A percentile compares a stretch with the other conserved stretches of the same genome.
phyloP scores from a whole-genome alignment of 2,797 vertebrate genomes.

The Acanthornis magna region DNA sequence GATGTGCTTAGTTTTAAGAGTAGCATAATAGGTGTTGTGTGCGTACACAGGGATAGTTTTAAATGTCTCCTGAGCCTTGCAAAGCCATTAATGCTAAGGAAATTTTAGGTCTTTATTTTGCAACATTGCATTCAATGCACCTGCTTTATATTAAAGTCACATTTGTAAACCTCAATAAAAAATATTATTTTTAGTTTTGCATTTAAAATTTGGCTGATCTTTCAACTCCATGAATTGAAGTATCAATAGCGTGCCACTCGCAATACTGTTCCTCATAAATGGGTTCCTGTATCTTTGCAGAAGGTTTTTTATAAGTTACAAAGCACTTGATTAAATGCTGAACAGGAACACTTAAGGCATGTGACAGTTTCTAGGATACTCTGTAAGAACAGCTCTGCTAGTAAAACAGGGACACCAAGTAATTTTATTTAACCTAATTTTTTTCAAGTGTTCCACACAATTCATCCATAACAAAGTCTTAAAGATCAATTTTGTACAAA shows the following conservation, averaged over 20 bases:
- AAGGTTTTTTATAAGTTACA: conserved; percentile 21
- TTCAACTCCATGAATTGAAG: not conserved
- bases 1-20: not conserved
- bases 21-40: not conserved
- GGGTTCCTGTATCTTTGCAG: conserved; percentile 20
- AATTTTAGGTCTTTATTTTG: not conserved
- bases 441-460: conserved; percentile 14
- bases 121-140: not conserved
- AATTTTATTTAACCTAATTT: conserved; percentile 65
- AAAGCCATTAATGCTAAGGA: not conserved
- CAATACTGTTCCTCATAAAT: not conserved
- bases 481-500: conserved; percentile 23
- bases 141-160: not conserved
- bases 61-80: not conserved
- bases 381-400: conserved; percentile 3
- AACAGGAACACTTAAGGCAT: conserved; percentile 40
- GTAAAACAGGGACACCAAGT: conserved; percentile 57
- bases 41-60: not conserved
- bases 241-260: not conserved
- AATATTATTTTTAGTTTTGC: not conserved
- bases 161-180: not conserved
- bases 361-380: conserved; percentile 58
- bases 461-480: conserved; percentile 23
- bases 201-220: not conserved
- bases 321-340: conserved; percentile 52